Evolutionary conservation across 2,797 vertebrate species (phyloP), one percentile per base, ranked within the genome.

Genomic region (Corythornis leucogaster): DNA sequence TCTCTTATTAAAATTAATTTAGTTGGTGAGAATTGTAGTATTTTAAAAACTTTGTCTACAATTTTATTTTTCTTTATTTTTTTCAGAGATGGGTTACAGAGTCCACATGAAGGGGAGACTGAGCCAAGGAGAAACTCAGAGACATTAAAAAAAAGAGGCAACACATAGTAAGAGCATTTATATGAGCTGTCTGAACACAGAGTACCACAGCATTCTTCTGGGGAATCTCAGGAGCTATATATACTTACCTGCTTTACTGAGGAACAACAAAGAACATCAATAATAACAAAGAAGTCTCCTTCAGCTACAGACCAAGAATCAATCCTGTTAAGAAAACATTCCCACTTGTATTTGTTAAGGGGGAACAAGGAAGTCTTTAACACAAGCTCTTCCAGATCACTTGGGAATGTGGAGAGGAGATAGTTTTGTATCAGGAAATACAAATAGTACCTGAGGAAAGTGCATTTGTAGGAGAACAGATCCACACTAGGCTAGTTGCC

Each of bases 111-210:
- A 89, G 77, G 48, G 38, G 90, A 93, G 76, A 33, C 62, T 61
- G 93, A 94, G 77, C 43, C 18, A 24, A 82, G 40, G 25, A 62
- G 94, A 83, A 94, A 46, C 67, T 89, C 86, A 63, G 89, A 93
- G 63, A 87, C 68, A 59, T 40, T 76, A 35, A 83, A 95, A 83
- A 85, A 94, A 33, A 79, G 67, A 69, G 59, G 33, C 69, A 91
- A 85, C 84, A 80, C 81, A 62, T 92, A 95, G 73, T 85, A 87
- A 78, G 87, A 85, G 55, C 30, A 31, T 89, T 87, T 87, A 8
- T 85, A 15, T 35, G 69, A 85, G 50, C 84, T 80, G 58, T 73
- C 76, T 76, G 92, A 89, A 92, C 84, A 71, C 24, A 31, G 46
- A 70, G 75, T 83, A 78, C 88, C 48, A 63, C 78, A 81, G 40